Base-by-base conservation (phyloP, 2,797 vertebrate genomes). In the Peromyscus nudipes region DNA sequence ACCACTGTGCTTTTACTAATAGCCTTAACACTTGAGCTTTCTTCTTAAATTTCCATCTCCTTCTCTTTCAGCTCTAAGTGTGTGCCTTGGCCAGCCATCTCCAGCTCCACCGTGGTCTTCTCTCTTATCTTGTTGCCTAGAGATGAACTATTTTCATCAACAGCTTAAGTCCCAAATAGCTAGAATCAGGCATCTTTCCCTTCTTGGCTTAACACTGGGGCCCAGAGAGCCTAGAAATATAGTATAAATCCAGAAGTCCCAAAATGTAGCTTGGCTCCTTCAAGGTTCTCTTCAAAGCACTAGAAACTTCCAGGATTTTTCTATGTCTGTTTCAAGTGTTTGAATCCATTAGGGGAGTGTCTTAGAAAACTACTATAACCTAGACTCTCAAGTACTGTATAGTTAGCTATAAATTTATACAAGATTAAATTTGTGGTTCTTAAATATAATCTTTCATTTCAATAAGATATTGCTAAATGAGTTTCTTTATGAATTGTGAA, bases 311-410 rank as follows among this genome's bases (percentile, higher is more conserved):
- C 52, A 94, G 9, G 12, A 23, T 90, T 86, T 91, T 43, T 91
- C 95, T 91, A 37, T 82, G 6, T 84, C 6, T 11, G 71, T 84
- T 95, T 27, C 4, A 55, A 79, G 37, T 84, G 21, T 87, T 83
- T 95, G 37, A 55, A 55, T 73, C 29, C 71, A 85, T 37, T 65
- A 60, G 16, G 96, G 2, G 19, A 77, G 82, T 90, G 12, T 79
- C 34, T 90, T 85, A 93, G 79, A 40, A 73, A 55, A 55, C 1
- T 10, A 57, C 43, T 69, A 88, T 31, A 94, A 64, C 13, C 40
- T 89, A 86, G 43, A 92, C 96, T 31, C n/a, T 46, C 34, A 95
- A 31, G 34, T 83, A n/a, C 34, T 87, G 1, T 94, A 96, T 93
- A 89, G 40, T 23, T 85, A 85, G 27, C 21, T 95, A 19, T 93